These are phyloP conservation scores for Microchirus variegatus DNA, from an alignment of 2,797 vertebrate species.

Conservation along the genomic window DNA sequence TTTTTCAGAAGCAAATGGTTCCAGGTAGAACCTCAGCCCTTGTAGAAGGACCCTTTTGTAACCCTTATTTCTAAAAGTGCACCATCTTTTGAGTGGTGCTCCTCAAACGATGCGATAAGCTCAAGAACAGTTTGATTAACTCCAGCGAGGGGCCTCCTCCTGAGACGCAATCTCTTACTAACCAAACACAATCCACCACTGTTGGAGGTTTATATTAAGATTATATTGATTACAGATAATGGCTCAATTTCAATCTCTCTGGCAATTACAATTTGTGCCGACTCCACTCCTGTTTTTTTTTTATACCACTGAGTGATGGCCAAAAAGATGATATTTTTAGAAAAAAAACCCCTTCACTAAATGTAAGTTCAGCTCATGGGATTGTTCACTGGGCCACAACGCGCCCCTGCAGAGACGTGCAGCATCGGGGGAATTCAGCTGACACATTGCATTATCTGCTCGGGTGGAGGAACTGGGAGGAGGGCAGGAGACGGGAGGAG, in stretches of 20 bases:
- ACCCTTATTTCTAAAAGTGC: too few relatives aligned
- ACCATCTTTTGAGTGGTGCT: background rate
- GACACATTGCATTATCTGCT: slow-evolving; percentile 58
- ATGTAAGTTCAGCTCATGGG: slow-evolving; percentile 23
- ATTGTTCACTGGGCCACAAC: slow-evolving; percentile 14
- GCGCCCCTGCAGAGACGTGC: slow-evolving; percentile 36
- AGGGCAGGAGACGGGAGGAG: slow-evolving; percentile 8
- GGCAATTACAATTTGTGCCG: background rate
- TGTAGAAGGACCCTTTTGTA: too few relatives aligned
- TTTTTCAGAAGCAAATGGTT: too few relatives aligned
- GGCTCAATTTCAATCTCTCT: slow-evolving; percentile 1
- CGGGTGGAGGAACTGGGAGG: slow-evolving; percentile 17
- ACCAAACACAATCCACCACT: slow-evolving; percentile 10
- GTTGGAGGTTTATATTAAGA: slow-evolving; percentile 10
- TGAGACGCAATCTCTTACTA: background rate
- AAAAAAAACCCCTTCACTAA: slow-evolving; percentile 1
- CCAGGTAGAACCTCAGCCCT: too few relatives aligned
- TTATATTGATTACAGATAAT: slow-evolving; percentile 5
- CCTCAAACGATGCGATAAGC: background rate
- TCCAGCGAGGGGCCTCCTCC: background rate
- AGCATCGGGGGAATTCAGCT: slow-evolving; percentile 49
- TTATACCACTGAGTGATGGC: too few relatives aligned
- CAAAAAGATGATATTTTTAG: slow-evolving; percentile 12
- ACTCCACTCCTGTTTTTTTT: slow-evolving; percentile 1
- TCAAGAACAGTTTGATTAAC: background rate